Evolutionary conservation across 2,888 invertebrate species (phyloP).

Genomic region (Pemphredon lugubris): DNA sequence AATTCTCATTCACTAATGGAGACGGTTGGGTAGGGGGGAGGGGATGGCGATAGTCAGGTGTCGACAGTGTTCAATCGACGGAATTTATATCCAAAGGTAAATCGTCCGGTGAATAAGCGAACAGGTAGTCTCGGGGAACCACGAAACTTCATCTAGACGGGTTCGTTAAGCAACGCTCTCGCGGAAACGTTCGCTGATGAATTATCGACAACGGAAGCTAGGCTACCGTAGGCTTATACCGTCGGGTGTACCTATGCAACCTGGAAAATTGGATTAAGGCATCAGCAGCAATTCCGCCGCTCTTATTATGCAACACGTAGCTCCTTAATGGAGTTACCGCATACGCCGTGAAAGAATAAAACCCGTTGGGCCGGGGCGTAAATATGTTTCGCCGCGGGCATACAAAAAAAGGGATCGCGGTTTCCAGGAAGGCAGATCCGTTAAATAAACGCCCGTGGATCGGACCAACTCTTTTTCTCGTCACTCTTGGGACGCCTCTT

Average conservation of each 20-base stretch:
- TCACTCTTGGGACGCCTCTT: neutral
- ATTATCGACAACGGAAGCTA: constrained; percentile 46
- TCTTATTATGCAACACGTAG: constrained; percentile 64
- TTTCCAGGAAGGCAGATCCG: constrained; percentile 5
- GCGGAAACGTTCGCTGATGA: constrained; percentile 44
- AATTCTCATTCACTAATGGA: too few species aligned
- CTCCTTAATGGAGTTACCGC: constrained; percentile 53
- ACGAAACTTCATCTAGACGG: constrained; percentile 24
- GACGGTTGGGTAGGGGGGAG: too few species aligned
- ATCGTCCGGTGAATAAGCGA: neutral
- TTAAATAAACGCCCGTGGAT: constrained; percentile 1
- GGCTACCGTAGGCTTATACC: constrained; percentile 40
- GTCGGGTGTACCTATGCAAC: constrained; percentile 58
- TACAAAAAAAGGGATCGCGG: constrained; percentile 7
- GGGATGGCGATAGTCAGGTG: too few species aligned
- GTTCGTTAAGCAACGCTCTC: constrained; percentile 30
- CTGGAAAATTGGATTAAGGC: constrained; percentile 70
- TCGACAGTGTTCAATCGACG: too few species aligned
- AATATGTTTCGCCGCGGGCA: constrained; percentile 2
- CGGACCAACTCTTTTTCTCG: constrained; percentile 1
- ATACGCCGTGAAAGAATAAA: constrained; percentile 11
- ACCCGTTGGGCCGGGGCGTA: neutral
- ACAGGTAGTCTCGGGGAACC: constrained; percentile 9
- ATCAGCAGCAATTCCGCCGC: constrained; percentile 57
- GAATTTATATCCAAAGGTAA: too few species aligned